Conservation (phyloP, 2,888 invertebrate species). For the Dione juno region DNA sequence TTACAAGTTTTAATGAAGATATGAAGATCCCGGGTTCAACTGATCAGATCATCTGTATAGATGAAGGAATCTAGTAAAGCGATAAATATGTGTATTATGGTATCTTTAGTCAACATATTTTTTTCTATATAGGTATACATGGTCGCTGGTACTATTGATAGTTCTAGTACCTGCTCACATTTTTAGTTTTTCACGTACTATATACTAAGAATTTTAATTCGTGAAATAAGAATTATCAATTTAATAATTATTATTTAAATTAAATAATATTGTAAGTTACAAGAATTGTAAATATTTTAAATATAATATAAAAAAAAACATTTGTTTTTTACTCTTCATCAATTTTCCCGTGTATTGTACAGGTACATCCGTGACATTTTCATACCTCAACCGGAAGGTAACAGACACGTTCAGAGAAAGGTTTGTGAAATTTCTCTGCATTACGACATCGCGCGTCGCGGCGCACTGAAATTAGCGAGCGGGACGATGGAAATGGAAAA, state of each 20-base stretch:
- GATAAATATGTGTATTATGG: neutral
- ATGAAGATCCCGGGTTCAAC: no score
- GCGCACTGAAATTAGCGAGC: slow-evolving; percentile 70
- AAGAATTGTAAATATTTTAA: neutral
- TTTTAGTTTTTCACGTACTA: neutral
- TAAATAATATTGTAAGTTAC: neutral
- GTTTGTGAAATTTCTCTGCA: slow-evolving; percentile 68
- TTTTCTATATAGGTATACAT: no score
- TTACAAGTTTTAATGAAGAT: no score
- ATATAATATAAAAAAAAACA: neutral
- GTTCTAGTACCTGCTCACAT: no score
- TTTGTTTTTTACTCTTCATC: slow-evolving; percentile 29
- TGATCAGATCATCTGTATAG: neutral
- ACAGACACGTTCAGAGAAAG: slow-evolving; percentile 64
- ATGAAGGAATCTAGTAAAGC: no score
- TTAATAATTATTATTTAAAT: no score
- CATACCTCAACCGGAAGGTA: slow-evolving; percentile 63
- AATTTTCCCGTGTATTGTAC: slow-evolving; percentile 26
- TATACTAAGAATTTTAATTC: no score
- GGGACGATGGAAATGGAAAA: slow-evolving; percentile 80
- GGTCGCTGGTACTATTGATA: no score
- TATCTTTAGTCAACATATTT: neutral
- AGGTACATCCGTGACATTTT: slow-evolving; percentile 25
- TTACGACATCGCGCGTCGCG: slow-evolving; percentile 65
- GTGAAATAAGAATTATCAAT: no score